Base-by-base conservation (phyloP, 2,888 invertebrate genomes). In the Cacoxenus indagator region DNA sequence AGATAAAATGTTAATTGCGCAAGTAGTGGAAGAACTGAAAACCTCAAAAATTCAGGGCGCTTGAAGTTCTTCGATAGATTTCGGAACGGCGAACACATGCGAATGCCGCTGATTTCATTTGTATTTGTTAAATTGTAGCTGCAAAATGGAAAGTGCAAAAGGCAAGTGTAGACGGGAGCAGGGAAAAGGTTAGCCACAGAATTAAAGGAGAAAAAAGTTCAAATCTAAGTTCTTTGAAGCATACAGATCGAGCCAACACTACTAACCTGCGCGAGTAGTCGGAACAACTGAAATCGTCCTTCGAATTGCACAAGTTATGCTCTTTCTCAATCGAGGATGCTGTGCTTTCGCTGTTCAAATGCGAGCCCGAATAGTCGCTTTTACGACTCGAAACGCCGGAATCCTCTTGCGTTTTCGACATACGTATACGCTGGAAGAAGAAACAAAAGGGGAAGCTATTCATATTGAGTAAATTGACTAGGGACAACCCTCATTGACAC, bases 301-400 rank as follows among this genome's bases (percentile, higher is more conserved):
- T 85, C 1, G 85, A 86, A 73, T 85, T 84, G 67, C 83, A 85
- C 67, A 85, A 71, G 73, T 85, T 84, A 45, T 86, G 85, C 1
- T 75, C 83, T 77, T 85, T 87, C 64, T 87, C 87, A 51, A 85
- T 86, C 1, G 90, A 90, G 4, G 91, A 91, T 64, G 22, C 19
- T 9, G 77, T 83, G 27, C 77, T 89, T 76, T 91, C 90, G 73
- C 89, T 89, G 69, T 90, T 90, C 1, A 90, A 88, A 75, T 91
- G 89, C 22, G 84, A 86, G 68, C 90, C 90, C 0, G 87, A 88
- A 69, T 78, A 84, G 55, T 90, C 89, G 27, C 90, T 90, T 74
- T 91, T 90, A 17, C 88, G 86, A 74, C 87, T 86, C 0, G 87
- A 89, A 2, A 90, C 90, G 55, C 91, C 91, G 0, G 87, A 87